Percentiles rank a stretch among this genome's conserved stretches.
Conservation (phyloP, 2,888 invertebrate species). For the Tachina fera region DNA sequence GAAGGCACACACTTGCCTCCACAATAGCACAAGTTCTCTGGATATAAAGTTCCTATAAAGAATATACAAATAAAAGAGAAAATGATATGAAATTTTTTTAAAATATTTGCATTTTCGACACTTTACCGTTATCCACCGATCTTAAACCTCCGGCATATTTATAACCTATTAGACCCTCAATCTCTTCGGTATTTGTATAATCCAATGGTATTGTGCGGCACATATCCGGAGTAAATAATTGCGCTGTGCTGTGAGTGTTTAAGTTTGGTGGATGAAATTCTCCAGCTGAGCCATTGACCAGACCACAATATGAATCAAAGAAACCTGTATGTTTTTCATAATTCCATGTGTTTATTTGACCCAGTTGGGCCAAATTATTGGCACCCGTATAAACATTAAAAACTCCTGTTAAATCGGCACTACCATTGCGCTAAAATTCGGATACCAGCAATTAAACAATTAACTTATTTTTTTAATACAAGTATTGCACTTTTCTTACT, state of each 20-base stretch:
- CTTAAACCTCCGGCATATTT: slow-evolving; percentile 86
- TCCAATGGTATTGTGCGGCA: slow-evolving; percentile 88
- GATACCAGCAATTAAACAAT: neutral
- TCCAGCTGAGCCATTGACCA: slow-evolving; percentile 89
- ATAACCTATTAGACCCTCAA: slow-evolving; percentile 86
- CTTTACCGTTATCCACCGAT: slow-evolving; percentile 87
- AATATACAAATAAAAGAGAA: neutral
- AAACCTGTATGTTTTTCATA: slow-evolving; percentile 85
- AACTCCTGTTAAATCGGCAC: slow-evolving; percentile 89
- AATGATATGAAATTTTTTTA: neutral
- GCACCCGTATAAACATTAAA: slow-evolving; percentile 90
- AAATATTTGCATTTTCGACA: neutral
- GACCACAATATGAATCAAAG: slow-evolving; percentile 85
- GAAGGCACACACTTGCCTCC: slow-evolving; percentile 88
- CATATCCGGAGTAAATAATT: slow-evolving; percentile 89
- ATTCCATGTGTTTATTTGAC: slow-evolving; percentile 90
- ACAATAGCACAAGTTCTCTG: slow-evolving; percentile 89
- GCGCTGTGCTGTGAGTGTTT: slow-evolving; percentile 84
- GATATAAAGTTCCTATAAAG: slow-evolving; percentile 84
- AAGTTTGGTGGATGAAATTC: slow-evolving; percentile 90
- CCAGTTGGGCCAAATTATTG: slow-evolving; percentile 86
- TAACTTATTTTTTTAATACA: neutral
- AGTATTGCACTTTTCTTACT: slow-evolving; percentile 43
- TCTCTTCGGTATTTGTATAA: slow-evolving; percentile 85
- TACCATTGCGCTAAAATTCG: slow-evolving; percentile 89